Evolutionary conservation across 2,113 vertebrate species (phyloP), one percentile per base, ranked within the genome.

Genomic region (Rhagologus leucostigma): DNA sequence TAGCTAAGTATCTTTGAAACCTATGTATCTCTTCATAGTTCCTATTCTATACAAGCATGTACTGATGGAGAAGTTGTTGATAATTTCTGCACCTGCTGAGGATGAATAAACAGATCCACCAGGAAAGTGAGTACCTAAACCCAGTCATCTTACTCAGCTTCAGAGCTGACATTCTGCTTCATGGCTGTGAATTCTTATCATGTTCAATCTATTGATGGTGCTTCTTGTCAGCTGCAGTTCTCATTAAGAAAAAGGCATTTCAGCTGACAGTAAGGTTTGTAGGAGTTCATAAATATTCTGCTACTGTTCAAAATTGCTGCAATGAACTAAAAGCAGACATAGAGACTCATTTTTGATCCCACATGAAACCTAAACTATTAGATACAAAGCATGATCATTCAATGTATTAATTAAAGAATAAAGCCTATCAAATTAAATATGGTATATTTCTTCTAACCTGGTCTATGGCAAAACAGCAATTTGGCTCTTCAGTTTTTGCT

Each of bases 221-320:
- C 73, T 95, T 50, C 89, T 94, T 97, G 94, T 95, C 97, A 97
- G 89, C 59, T 88, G 81, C 90, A 47, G 94, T 76, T 97, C 79
- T 94, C 83, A 92, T 62, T 30, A 90, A 78, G 87, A 90, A 91
- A 91, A 89, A 52, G 90, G 59, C 79, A 71, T 76, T 93, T 91
- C 71, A 96, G 84, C 83, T 96, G 92, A 93, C 27, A 8, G 44
- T 49, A 70, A 33, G 30, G 35, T 62, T 90, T 94, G 64, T 81
- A 91, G 69, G 86, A 92, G 62, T 87, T 95, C 89, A 90, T 94
- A 93, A 97, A 94, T 93, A 97, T 90, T 88, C 90, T 78, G 64
- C 46, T 89, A 63, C 92, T 81, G 55, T 87, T 88, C 84, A 83
- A 60, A 96, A 91, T 63, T 56, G 70, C 80, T 94, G 52, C 59